Evolutionary conservation across 2,113 vertebrate genomes (phyloP).

Genomic region (Tachysurus vachellii): DNA sequence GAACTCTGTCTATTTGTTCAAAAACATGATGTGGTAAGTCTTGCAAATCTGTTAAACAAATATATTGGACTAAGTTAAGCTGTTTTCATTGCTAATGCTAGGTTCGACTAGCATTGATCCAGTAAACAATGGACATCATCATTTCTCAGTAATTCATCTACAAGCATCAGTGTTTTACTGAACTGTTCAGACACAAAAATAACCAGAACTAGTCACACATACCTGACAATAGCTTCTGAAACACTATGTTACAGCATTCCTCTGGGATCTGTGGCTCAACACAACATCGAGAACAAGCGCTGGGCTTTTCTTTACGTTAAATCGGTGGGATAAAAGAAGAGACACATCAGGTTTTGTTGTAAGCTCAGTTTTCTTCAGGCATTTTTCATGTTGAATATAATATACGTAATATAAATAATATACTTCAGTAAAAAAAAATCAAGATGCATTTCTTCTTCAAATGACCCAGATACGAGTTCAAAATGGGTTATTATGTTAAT

Average conservation of each 20-base stretch:
- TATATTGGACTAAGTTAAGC: not conserved
- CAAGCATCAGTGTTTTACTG: not conserved
- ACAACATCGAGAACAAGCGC: not conserved
- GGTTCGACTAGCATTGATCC: not conserved
- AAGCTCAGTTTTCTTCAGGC: not conserved
- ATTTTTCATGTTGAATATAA: not conserved
- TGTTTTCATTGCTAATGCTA: not conserved
- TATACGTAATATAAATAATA: not conserved
- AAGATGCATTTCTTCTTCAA: not conserved
- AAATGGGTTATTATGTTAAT: not conserved
- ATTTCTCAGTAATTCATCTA: not conserved
- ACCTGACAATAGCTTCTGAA: not conserved
- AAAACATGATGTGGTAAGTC: no score
- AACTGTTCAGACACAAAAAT: no score
- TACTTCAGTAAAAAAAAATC: not conserved
- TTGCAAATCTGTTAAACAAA: no score
- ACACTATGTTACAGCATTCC: not conserved
- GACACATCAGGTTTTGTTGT: not conserved
- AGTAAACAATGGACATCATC: not conserved
- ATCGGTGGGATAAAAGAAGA: not conserved
- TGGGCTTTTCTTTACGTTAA: not conserved
- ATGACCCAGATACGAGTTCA: not conserved
- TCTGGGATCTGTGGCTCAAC: not conserved
- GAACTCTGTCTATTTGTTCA: no score
- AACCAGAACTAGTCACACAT: not conserved